These are phyloP conservation scores for Euplexia lucipara DNA, from an alignment of 2,888 invertebrate genomes.

Conservation along the genomic window DNA sequence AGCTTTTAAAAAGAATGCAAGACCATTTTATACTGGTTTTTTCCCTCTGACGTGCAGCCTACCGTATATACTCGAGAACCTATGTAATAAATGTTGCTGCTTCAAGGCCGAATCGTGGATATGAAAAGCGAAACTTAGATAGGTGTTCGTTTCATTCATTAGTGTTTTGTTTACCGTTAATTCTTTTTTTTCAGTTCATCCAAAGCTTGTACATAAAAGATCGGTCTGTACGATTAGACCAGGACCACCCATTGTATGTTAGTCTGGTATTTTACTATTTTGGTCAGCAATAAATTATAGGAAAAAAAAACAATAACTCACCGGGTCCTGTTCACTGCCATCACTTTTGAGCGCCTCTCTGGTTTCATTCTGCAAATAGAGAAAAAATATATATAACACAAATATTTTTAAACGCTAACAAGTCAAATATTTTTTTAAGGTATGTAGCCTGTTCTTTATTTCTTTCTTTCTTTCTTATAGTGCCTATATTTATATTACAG, in stretches of 20 bases:
- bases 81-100: conserved; percentile 40
- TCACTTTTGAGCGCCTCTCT: conserved; percentile 94
- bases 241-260: no score
- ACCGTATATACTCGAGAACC: conserved; percentile 15
- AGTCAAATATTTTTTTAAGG: no score
- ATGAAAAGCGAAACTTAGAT: conserved; percentile 59
- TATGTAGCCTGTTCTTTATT: no score
- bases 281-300: no score
- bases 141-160: neutral
- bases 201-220: no score
- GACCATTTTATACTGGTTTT: no score
- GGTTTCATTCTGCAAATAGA: conserved; percentile 91
- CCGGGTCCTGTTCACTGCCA: conserved; percentile 94
- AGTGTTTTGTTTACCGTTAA: conserved; percentile 11
- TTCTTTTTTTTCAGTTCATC: neutral
- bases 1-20: no score
- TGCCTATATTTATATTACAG: no score
- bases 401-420: neutral
- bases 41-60: no score
- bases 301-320: conserved; percentile 84
- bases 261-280: no score
- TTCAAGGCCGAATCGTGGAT: conserved; percentile 47
- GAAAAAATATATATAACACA: neutral
- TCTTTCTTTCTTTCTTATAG: no score
- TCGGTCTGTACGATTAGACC: no score